phyloP scores from a whole-genome alignment of 2,113 vertebrate species.

The Parus major region DNA sequence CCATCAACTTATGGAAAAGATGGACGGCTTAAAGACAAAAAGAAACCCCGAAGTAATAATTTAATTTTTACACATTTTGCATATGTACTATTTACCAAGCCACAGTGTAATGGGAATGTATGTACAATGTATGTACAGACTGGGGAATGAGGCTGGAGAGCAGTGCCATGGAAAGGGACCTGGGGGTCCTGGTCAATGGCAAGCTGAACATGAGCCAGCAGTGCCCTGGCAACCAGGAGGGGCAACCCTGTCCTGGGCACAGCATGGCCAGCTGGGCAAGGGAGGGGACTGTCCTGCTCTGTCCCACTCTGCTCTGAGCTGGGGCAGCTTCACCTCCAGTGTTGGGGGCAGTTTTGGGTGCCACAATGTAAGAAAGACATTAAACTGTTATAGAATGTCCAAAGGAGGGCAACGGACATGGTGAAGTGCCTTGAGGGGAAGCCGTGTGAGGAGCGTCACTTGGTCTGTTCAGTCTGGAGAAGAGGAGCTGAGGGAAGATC shows the following conservation, averaged over 20 bases:
- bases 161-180: not conserved
- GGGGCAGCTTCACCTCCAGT: fast-evolving
- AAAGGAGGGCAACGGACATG: not conserved
- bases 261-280: fast-evolving
- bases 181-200: fast-evolving
- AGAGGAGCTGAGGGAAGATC: too few species aligned
- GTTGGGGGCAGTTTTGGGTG: fast-evolving
- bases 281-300: fast-evolving
- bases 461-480: not conserved
- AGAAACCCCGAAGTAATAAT: not conserved
- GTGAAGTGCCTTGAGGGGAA: not conserved
- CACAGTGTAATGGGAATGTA: not conserved
- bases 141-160: not conserved
- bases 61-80: not conserved
- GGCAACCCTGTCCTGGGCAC: not conserved
- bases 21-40: not conserved
- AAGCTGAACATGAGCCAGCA: fast-evolving
- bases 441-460: not conserved
- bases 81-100: not conserved
- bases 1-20: not conserved
- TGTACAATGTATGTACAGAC: not conserved
- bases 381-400: fast-evolving
- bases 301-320: fast-evolving
- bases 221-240: not conserved
- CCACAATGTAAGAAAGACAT: fast-evolving